phyloP scores from a whole-genome alignment of 2,797 vertebrate species.

The Lerista edwardsae region DNA sequence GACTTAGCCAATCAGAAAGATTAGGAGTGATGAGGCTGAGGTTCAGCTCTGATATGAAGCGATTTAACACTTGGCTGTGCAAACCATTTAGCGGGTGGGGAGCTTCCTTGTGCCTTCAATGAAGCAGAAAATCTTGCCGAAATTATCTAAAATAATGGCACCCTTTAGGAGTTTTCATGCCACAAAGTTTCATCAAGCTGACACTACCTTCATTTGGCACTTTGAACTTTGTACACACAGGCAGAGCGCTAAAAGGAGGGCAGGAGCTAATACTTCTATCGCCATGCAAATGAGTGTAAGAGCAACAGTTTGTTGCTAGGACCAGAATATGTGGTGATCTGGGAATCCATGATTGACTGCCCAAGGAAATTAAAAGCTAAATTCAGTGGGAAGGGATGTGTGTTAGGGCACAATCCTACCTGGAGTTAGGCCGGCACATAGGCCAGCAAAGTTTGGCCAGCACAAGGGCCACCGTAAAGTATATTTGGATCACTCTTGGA shows the following conservation, averaged over 20 bases:
- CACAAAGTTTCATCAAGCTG: slow-evolving; percentile 23
- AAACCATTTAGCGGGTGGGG: slow-evolving; percentile 47
- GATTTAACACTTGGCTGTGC: slow-evolving; percentile 71
- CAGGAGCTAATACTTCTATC: background rate
- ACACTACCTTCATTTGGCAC: background rate
- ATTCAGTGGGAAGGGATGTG: too few relatives aligned
- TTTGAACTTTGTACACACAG: background rate
- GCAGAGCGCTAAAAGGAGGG: background rate
- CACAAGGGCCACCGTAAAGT: too few relatives aligned
- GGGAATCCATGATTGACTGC: background rate
- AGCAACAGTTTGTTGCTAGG: background rate
- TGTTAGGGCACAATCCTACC: too few relatives aligned
- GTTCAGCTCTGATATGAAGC: slow-evolving; percentile 61
- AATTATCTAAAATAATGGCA: slow-evolving; percentile 83
- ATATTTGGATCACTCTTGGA: too few relatives aligned
- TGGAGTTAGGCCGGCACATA: too few relatives aligned
- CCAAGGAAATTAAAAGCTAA: background rate
- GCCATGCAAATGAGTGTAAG: accelerated
- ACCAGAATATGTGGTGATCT: background rate
- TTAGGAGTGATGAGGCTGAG: slow-evolving; percentile 62
- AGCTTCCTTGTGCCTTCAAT: slow-evolving; percentile 83
- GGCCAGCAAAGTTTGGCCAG: too few relatives aligned
- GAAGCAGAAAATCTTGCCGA: slow-evolving; percentile 85
- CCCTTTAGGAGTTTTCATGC: slow-evolving; percentile 83
- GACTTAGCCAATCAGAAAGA: slow-evolving; percentile 69